Percentiles rank a stretch among this genome's conserved stretches.
Conservation (phyloP, 2,797 vertebrate species). For the Mormyrops attenuatus region DNA sequence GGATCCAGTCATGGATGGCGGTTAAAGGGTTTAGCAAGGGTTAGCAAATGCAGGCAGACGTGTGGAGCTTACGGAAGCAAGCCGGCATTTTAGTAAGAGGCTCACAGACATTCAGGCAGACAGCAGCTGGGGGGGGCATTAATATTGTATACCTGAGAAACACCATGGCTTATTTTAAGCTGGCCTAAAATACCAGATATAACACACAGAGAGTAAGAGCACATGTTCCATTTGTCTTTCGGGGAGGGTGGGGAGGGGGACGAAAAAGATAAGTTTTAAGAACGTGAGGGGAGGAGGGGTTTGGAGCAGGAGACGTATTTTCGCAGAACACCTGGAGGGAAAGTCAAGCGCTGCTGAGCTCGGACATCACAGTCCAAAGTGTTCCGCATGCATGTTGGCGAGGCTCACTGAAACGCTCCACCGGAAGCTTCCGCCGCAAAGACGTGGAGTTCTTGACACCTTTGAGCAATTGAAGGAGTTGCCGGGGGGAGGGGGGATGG, state of each 20-base stretch:
- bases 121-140: not conserved
- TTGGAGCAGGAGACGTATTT: not conserved
- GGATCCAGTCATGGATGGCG: not conserved
- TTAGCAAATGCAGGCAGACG: not conserved
- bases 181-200: slow-evolving; percentile 6
- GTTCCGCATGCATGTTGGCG: not conserved
- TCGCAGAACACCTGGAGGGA: not conserved
- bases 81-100: not conserved
- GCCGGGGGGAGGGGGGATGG: not conserved
- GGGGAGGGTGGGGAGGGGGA: not conserved
- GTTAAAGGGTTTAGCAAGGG: not conserved
- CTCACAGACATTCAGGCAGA: slow-evolving; percentile 3
- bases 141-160: slow-evolving; percentile 2
- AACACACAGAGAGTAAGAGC: not conserved
- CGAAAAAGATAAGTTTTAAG: not conserved
- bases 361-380: not conserved
- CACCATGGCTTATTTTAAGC: not conserved
- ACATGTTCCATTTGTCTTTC: slow-evolving; percentile 4
- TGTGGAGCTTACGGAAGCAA: not conserved
- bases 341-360: not conserved
- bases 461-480: not conserved
- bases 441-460: not conserved
- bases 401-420: not conserved
- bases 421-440: not conserved
- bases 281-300: not conserved